Conservation (phyloP, 2,113 vertebrate species). For the Otolemur garnettii region DNA sequence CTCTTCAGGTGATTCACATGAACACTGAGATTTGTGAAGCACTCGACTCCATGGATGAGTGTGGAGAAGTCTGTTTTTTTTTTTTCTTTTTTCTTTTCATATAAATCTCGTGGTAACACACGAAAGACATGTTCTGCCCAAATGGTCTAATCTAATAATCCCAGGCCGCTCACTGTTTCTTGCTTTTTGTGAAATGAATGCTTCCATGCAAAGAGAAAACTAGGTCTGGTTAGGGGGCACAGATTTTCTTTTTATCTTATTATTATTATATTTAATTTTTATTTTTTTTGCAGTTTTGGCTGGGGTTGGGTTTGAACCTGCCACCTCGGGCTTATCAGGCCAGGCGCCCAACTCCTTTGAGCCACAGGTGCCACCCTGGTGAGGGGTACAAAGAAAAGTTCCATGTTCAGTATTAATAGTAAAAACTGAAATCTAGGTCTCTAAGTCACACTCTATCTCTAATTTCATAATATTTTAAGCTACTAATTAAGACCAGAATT, state of each 20-base stretch:
- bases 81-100: background rate
- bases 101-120: background rate
- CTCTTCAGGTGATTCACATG: background rate
- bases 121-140: background rate
- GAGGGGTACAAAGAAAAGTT: background rate
- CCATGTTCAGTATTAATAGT: background rate
- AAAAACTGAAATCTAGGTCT: background rate
- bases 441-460: background rate
- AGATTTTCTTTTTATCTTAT: background rate
- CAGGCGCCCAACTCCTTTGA: too few species aligned
- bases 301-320: too few species aligned
- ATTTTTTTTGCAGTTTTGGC: too few species aligned
- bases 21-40: background rate
- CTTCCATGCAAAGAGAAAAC: background rate
- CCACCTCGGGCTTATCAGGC: too few species aligned
- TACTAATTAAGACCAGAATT: background rate
- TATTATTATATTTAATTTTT: too few species aligned
- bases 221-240: background rate
- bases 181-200: background rate
- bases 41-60: background rate
- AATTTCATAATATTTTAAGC: background rate
- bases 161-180: background rate
- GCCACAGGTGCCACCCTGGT: too few species aligned
- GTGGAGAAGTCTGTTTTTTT: background rate
- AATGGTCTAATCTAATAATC: background rate